These are phyloP conservation scores for Varanus komodoensis DNA, from an alignment of 2,113 vertebrate genomes.

Conservation along the genomic window DNA sequence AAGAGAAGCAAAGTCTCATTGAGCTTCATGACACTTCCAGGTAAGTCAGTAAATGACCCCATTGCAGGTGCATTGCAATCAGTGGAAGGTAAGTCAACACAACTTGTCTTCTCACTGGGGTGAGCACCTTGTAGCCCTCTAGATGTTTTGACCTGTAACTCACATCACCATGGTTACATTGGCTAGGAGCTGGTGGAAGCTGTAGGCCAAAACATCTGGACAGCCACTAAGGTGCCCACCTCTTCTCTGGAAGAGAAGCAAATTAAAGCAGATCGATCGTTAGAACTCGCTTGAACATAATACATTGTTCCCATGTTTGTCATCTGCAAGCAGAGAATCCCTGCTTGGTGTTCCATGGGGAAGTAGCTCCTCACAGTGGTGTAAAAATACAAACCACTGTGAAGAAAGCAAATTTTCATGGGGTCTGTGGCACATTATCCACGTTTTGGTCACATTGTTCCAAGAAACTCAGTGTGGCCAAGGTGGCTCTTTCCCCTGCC, in stretches of 20 bases:
- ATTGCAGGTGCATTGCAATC: background rate
- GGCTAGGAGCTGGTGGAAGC: too few species aligned
- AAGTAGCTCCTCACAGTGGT: slow-evolving; percentile 27
- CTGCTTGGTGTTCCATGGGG: background rate
- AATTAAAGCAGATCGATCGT: background rate
- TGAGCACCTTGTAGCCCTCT: background rate
- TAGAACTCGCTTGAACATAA: background rate
- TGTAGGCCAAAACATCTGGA: background rate
- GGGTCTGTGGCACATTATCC: background rate
- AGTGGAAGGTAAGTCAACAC: background rate
- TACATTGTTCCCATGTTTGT: background rate
- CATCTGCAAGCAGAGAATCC: background rate
- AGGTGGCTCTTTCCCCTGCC: too few species aligned
- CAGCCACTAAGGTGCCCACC: too few species aligned
- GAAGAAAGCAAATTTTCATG: background rate
- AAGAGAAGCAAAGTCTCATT: background rate
- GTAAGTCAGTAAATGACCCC: background rate
- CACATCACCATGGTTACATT: too few species aligned
- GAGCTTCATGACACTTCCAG: background rate
- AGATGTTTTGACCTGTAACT: too few species aligned
- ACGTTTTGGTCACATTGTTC: background rate
- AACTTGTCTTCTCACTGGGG: background rate
- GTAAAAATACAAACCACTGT: background rate
- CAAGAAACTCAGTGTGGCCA: background rate
- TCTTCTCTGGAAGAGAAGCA: too few species aligned